A percentile compares a stretch with the other conserved stretches of the same genome.
phyloP scores from a whole-genome alignment of 2,888 invertebrate genomes.

The Orchesellides sinensis region DNA sequence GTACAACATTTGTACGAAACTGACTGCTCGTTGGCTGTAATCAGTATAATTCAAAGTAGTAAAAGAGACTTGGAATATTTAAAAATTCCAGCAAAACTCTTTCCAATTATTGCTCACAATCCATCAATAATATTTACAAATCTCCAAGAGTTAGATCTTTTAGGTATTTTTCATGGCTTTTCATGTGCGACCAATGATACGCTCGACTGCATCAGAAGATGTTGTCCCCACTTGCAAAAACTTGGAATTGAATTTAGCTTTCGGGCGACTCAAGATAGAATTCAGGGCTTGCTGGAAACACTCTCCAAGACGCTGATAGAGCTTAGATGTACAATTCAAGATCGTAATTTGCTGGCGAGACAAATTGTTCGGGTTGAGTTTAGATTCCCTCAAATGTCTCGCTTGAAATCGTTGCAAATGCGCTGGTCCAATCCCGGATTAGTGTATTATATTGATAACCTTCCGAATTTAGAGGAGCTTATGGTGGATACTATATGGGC shows the following conservation, averaged over 20 bases:
- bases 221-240: constrained; percentile 53
- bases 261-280: constrained; percentile 44
- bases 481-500: constrained; percentile 66
- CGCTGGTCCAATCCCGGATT: constrained; percentile 64
- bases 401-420: constrained; percentile 49
- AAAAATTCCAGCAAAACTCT: constrained; percentile 56
- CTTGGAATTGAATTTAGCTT: constrained; percentile 65
- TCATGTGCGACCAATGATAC: constrained; percentile 64
- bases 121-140: not conserved
- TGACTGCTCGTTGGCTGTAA: constrained; percentile 48
- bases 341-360: constrained; percentile 61
- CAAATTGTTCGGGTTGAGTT: constrained; percentile 57
- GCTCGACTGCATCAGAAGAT: constrained; percentile 25
- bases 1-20: constrained; percentile 67
- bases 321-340: constrained; percentile 65
- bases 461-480: constrained; percentile 56
- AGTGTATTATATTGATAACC: constrained; percentile 63
- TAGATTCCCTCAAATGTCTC: constrained; percentile 61
- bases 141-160: constrained; percentile 57
- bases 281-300: constrained; percentile 39
- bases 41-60: constrained; percentile 45
- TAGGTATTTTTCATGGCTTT: constrained; percentile 65
- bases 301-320: constrained; percentile 49
- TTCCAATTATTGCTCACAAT: constrained; percentile 3
- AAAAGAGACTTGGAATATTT: constrained; percentile 35